These are phyloP conservation scores for Drosophila falleni DNA, from an alignment of 2,888 invertebrate species.

Conservation along the genomic window DNA sequence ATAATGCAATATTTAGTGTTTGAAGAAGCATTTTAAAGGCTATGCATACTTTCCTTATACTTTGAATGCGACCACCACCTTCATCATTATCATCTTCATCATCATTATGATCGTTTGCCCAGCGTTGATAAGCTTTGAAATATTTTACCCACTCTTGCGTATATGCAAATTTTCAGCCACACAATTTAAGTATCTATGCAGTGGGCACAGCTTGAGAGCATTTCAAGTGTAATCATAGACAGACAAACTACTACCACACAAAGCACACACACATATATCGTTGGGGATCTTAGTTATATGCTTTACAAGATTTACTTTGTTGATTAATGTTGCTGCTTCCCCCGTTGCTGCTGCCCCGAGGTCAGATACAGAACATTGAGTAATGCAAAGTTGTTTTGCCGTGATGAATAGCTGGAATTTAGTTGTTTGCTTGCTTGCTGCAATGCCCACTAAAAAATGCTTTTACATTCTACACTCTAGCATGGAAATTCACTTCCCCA, in stretches of 20 bases:
- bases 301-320: slow-evolving; percentile 63
- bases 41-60: neutral
- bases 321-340: slow-evolving; percentile 65
- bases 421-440: slow-evolving; percentile 8
- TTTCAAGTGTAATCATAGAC: slow-evolving; percentile 20
- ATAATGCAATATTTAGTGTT: slow-evolving; percentile 74
- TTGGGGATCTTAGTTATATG: slow-evolving; percentile 37
- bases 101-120: slow-evolving; percentile 3
- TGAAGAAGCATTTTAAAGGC: slow-evolving; percentile 53
- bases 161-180: slow-evolving; percentile 47
- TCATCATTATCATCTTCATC: slow-evolving; percentile 8
- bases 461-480: slow-evolving; percentile 12
- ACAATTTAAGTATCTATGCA: slow-evolving; percentile 27
- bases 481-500: slow-evolving; percentile 10
- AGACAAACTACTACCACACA: too few species aligned
- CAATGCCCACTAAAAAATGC: slow-evolving; percentile 11
- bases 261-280: slow-evolving; percentile 7
- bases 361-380: slow-evolving; percentile 32
- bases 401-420: slow-evolving; percentile 52
- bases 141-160: slow-evolving; percentile 52
- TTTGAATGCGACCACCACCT: neutral
- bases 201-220: slow-evolving; percentile 19
- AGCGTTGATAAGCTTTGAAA: slow-evolving; percentile 65
- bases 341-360: slow-evolving; percentile 16
- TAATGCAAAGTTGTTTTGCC: slow-evolving; percentile 31